Base-by-base conservation (phyloP, 2,113 vertebrate species). In the Crotalus tigris region DNA sequence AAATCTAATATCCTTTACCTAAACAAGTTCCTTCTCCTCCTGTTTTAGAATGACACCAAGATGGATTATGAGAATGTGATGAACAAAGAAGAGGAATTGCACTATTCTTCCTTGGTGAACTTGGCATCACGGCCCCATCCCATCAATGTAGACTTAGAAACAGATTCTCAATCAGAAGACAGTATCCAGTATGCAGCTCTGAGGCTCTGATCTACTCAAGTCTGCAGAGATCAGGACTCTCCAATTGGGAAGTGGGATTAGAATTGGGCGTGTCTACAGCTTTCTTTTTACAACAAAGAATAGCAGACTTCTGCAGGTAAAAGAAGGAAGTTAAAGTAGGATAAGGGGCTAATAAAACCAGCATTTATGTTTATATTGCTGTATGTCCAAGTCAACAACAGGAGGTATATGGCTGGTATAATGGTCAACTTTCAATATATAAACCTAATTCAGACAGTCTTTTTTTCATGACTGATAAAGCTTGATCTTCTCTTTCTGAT, bases 81-180 rank as follows among this genome's bases (percentile, higher is more conserved):
- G 15, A 53, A 86, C 6, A 26, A 44, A 23, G 51, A 90, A 54
- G 92, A 93, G 55, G 92, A 93, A 3, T 8, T 93, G n/a, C 92
- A 93, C 57, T 93, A 93, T 15, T 93, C 92, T 15, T 87, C 92
- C 46, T 26, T 93, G 88, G 89, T 90, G 75, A 93, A 90, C 46
- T 58, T 93, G 46, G 12, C 88, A 1, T 23, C 57, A 44, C 57
- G 8, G n/a, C n/a, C 81, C 57, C 13, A 1, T 1, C 92, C 64
- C 46, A 61, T 33, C 92, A 64, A 11, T 5, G 2, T 0, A 54
- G 46, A 64, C n/a, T 54, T 15, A 21, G 92, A 93, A 33, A 93
- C 92, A 12, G 92, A 93, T 17, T 93, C 92, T 4, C 89, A 93
- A 86, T 90, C 92, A 1, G 89, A 93, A 33, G 88, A 90, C 26